Percentiles rank a stretch among this genome's conserved stretches.
Conservation (phyloP, 2,888 invertebrate species). For the Alloplasta piceator region DNA sequence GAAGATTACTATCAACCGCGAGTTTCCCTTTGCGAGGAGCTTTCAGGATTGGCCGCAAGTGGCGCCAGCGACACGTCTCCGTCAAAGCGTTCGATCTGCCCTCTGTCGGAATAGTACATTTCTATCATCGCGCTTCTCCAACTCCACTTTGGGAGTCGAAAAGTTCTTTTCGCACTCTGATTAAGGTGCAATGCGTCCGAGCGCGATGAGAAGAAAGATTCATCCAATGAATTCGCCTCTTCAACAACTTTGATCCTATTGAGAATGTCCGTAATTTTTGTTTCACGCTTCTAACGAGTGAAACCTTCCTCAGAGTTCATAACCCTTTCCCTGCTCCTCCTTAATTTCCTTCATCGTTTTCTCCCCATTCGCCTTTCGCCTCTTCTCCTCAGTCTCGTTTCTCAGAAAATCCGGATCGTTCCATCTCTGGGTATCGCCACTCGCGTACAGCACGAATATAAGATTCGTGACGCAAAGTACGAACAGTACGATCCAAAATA, state of each 20-base stretch:
- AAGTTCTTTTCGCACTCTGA: too few relatives aligned
- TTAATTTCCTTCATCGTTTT: conserved; percentile 62
- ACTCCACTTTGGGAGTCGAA: too few relatives aligned
- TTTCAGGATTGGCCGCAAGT: too few relatives aligned
- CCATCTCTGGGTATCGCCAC: conserved; percentile 91
- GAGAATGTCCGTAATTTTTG: too few relatives aligned
- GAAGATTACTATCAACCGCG: too few relatives aligned
- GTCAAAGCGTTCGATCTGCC: too few relatives aligned
- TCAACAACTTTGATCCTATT: too few relatives aligned
- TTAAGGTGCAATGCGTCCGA: neutral
- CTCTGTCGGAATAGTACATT: too few relatives aligned
- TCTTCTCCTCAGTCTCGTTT: conserved; percentile 67
- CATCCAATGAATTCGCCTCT: neutral
- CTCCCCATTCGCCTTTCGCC: conserved; percentile 44
- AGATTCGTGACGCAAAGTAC: conserved; percentile 88
- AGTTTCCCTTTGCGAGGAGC: too few relatives aligned
- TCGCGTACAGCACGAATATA: conserved; percentile 88
- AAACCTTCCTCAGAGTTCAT: conserved; percentile 20
- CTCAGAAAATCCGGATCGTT: conserved; percentile 85
- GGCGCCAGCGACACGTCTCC: too few relatives aligned
- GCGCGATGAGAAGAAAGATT: neutral
- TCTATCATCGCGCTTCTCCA: too few relatives aligned
- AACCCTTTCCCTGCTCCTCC: conserved; percentile 27
- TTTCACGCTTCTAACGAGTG: neutral
- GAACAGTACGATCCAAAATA: conserved; percentile 91